These are phyloP conservation scores for Bostrychus sinensis DNA, from an alignment of 2,113 vertebrate genomes.

Conservation along the genomic window DNA sequence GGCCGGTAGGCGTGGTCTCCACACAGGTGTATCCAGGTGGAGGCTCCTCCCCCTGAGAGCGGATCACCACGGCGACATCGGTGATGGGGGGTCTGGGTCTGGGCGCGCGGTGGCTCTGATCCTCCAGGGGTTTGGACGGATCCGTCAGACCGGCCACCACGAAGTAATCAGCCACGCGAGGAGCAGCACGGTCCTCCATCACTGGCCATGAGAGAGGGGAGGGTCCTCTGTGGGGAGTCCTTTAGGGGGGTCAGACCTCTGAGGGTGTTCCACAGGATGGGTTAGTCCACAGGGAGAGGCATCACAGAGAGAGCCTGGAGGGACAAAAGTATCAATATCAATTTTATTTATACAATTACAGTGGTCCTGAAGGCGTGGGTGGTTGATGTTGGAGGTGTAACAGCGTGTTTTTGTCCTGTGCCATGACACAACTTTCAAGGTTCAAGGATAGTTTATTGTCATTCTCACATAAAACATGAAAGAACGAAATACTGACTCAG, in stretches of 20 bases:
- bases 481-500: too few relatives aligned
- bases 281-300: neutral
- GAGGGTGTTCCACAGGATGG: too few relatives aligned
- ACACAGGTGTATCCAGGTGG: slow-evolving; percentile 90
- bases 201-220: slow-evolving; percentile 83
- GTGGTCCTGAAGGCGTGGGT: too few relatives aligned
- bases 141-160: slow-evolving; percentile 96
- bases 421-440: too few relatives aligned
- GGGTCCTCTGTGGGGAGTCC: neutral
- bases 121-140: slow-evolving; percentile 91
- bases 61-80: slow-evolving; percentile 93
- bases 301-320: neutral
- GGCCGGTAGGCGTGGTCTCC: slow-evolving; percentile 89
- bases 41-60: slow-evolving; percentile 92
- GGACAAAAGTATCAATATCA: neutral
- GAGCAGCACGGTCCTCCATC: slow-evolving; percentile 94
- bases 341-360: neutral
- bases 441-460: too few relatives aligned
- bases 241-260: neutral
- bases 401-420: too few relatives aligned
- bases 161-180: slow-evolving; percentile 98
- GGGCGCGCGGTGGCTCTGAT: slow-evolving; percentile 90
- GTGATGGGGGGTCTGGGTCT: slow-evolving; percentile 94
- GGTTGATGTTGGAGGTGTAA: too few relatives aligned
- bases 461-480: too few relatives aligned